Conservation (phyloP, 2,888 invertebrate genomes). For the Agriotes lineatus region DNA sequence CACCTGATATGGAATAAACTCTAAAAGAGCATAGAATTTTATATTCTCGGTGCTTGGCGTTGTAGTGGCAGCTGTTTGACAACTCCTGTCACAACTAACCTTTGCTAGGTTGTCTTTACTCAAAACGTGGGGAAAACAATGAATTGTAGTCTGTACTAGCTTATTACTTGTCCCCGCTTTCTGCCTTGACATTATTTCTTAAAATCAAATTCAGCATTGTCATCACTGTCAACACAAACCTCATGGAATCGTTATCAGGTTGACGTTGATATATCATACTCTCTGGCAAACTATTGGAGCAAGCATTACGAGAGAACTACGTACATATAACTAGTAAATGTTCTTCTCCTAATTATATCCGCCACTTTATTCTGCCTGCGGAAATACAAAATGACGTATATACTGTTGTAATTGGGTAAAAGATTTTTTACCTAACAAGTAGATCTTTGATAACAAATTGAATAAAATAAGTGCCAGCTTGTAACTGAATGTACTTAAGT, state of each 20-base stretch:
- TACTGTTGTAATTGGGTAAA: neutral
- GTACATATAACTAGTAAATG: constrained; percentile 10
- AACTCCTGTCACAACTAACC: constrained; percentile 34
- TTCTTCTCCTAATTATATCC: neutral
- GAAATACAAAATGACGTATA: neutral
- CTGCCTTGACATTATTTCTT: constrained; percentile 26
- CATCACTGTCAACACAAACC: neutral
- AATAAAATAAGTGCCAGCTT: neutral
- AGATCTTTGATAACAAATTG: too few species aligned
- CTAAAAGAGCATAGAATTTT: constrained; percentile 40
- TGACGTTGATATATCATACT: constrained; percentile 25
- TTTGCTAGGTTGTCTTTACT: constrained; percentile 1
- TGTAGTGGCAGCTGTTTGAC: constrained; percentile 46
- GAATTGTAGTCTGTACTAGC: constrained; percentile 42
- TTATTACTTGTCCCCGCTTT: constrained; percentile 24
- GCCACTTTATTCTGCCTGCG: neutral
- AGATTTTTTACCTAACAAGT: neutral
- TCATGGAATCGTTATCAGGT: constrained; percentile 38
- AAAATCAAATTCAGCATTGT: constrained; percentile 3
- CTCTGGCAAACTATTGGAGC: neutral
- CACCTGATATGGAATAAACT: constrained; percentile 44
- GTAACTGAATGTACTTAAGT: neutral
- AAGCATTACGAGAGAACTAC: constrained; percentile 7
- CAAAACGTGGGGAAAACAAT: constrained; percentile 41
- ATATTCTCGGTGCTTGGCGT: constrained; percentile 26